Percentiles rank a stretch among this genome's conserved stretches.
phyloP scores from a whole-genome alignment of 92 coral and sea anemone species.

The Epizoanthus rinbou region DNA sequence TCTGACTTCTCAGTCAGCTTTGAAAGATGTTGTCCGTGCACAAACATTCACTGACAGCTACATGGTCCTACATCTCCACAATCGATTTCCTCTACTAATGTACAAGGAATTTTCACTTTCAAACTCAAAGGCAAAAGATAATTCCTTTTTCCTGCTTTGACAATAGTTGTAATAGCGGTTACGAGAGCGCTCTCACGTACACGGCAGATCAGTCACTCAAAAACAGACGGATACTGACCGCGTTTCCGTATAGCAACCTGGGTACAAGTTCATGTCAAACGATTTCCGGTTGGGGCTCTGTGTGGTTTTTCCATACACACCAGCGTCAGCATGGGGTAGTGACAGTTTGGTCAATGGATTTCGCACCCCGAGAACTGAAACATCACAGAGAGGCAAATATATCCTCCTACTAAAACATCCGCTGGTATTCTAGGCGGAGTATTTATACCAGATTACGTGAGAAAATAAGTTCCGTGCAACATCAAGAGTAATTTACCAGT shows the following conservation, averaged over 20 bases:
- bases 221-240: no score
- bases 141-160: no score
- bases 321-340: conserved; percentile 20
- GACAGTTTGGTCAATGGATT: conserved; percentile 35
- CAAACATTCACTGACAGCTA: no score
- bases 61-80: no score
- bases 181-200: no score
- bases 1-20: no score
- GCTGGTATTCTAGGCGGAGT: neutral
- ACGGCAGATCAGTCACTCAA: no score
- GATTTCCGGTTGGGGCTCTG: neutral
- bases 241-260: conserved; percentile 77
- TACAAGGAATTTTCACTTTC: no score
- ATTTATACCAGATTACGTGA: neutral
- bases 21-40: no score
- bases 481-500: neutral
- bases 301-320: neutral
- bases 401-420: conserved; percentile 6
- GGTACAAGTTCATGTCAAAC: neutral
- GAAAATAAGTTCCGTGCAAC: conserved; percentile 10
- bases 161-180: no score
- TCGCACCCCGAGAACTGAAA: conserved; percentile 27
- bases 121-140: no score
- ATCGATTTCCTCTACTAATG: no score
- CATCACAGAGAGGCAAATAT: conserved; percentile 30